These are phyloP conservation scores for Kryptolebias ocellatus DNA, from an alignment of 2,797 vertebrate species.

Conservation along the genomic window DNA sequence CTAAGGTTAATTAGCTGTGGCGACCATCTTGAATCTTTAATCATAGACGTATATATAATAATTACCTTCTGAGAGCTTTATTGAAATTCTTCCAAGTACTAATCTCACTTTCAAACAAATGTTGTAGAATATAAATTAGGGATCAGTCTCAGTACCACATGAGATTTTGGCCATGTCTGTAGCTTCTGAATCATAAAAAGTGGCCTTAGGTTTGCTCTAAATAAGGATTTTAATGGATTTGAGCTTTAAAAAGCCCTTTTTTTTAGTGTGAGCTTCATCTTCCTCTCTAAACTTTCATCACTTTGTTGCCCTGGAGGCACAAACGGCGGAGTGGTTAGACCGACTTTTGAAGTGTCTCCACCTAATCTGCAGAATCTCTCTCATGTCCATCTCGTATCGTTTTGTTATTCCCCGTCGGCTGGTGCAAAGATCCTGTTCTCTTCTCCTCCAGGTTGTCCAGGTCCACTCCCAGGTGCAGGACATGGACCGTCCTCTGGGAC, in stretches of 20 bases:
- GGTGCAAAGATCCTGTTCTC: slow-evolving; percentile 13
- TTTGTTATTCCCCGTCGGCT: slow-evolving; percentile 34
- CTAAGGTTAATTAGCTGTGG: too few species aligned
- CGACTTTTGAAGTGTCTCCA: slow-evolving; percentile 48
- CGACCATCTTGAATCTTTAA: too few species aligned
- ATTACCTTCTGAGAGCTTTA: too few species aligned
- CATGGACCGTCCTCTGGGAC: slow-evolving; percentile 87
- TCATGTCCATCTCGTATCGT: slow-evolving; percentile 18
- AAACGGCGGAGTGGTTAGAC: slow-evolving; percentile 15
- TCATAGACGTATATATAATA: too few species aligned
- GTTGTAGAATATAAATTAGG: too few species aligned
- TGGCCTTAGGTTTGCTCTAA: neutral
- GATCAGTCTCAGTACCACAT: too few species aligned
- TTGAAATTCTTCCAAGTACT: too few species aligned
- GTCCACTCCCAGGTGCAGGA: slow-evolving; percentile 76
- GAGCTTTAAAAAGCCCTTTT: slow-evolving; percentile 14
- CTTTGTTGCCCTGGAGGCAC: slow-evolving; percentile 25
- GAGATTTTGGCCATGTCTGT: too few species aligned
- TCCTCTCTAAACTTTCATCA: slow-evolving; percentile 17
- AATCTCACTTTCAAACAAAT: too few species aligned
- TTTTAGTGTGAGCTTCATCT: slow-evolving; percentile 34
- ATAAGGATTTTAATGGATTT: slow-evolving; percentile 4
- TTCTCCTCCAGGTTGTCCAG: slow-evolving; percentile 81
- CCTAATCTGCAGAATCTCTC: slow-evolving; percentile 37
- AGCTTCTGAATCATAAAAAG: slow-evolving; percentile 9